These are phyloP conservation scores for Chelon labrosus DNA, from an alignment of 2,797 vertebrate species.

Conservation along the genomic window DNA sequence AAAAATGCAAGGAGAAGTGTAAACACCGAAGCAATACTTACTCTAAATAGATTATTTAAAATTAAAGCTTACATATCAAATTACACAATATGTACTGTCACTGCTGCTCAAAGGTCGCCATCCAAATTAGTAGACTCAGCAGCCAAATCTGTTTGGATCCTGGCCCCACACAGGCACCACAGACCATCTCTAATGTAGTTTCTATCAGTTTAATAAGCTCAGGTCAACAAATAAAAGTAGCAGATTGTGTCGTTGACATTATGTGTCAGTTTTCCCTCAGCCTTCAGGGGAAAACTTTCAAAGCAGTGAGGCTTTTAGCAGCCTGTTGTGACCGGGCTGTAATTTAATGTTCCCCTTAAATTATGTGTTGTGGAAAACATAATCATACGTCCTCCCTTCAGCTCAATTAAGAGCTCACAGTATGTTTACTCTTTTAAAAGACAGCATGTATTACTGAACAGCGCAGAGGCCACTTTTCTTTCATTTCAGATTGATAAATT, in stretches of 20 bases:
- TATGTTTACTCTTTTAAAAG: constrained; percentile 9
- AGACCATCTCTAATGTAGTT: constrained; percentile 11
- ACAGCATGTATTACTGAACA: not conserved
- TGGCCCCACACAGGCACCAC: not conserved
- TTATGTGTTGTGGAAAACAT: constrained; percentile 22
- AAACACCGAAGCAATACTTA: constrained; percentile 4
- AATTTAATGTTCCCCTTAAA: constrained; percentile 26
- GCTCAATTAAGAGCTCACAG: not conserved
- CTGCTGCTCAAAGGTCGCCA: constrained; percentile 19
- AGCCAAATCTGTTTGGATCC: constrained; percentile 16
- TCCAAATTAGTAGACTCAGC: constrained; percentile 16
- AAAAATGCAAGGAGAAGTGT: not conserved
- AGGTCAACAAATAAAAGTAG: not conserved
- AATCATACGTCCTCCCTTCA: constrained; percentile 3
- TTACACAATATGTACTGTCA: not conserved
- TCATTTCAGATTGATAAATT: not conserved
- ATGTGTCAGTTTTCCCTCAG: constrained; percentile 8
- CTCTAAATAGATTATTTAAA: not conserved
- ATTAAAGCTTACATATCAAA: not conserved
- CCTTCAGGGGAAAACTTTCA: not conserved
- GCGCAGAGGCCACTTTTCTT: not conserved
- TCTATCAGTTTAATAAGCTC: constrained; percentile 15
- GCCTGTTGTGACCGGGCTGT: constrained; percentile 2
- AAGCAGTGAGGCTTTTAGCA: not conserved
- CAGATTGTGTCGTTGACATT: not conserved